These are phyloP conservation scores for Daktulosphaira vitifoliae DNA, from an alignment of 1,140 invertebrate species.

Conservation along the genomic window DNA sequence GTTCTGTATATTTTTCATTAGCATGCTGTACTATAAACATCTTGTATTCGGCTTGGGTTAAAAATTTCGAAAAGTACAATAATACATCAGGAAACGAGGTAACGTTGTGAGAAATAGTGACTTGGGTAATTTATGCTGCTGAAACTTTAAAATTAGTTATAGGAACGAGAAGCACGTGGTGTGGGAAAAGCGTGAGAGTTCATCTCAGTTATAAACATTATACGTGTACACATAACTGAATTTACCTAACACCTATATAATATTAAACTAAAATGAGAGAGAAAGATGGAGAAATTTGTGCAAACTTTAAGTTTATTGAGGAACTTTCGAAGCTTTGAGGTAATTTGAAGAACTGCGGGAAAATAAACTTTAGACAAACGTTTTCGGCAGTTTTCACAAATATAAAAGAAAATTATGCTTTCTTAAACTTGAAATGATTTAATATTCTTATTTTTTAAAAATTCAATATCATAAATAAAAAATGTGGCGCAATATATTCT, in stretches of 20 bases:
- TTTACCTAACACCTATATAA: conserved; percentile 11
- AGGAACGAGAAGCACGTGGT: neutral
- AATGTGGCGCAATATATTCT: too few species aligned
- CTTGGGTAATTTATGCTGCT: conserved; percentile 25
- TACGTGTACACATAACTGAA: conserved; percentile 2
- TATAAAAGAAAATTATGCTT: too few species aligned
- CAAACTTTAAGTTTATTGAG: conserved; percentile 29
- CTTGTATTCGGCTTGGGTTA: conserved; percentile 18
- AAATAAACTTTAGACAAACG: conserved; percentile 29
- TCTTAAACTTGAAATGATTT: too few species aligned
- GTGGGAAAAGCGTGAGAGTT: conserved; percentile 13
- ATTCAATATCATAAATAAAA: too few species aligned
- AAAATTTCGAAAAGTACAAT: conserved; percentile 29
- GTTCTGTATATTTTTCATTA: conserved; percentile 30
- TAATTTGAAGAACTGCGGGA: neutral
- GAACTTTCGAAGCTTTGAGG: conserved; percentile 14
- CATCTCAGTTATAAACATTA: conserved; percentile 9
- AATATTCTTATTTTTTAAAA: too few species aligned
- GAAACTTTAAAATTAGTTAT: conserved; percentile 34
- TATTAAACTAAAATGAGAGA: neutral
- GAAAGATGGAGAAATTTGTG: conserved; percentile 7
- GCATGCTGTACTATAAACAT: conserved; percentile 13
- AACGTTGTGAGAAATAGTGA: neutral
- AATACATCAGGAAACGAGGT: conserved; percentile 24
- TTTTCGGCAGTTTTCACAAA: too few species aligned